Percentiles rank a stretch among this genome's conserved stretches.
phyloP scores from a whole-genome alignment of 2,113 vertebrate genomes.

The pig (Sus scrofa) region DNA sequence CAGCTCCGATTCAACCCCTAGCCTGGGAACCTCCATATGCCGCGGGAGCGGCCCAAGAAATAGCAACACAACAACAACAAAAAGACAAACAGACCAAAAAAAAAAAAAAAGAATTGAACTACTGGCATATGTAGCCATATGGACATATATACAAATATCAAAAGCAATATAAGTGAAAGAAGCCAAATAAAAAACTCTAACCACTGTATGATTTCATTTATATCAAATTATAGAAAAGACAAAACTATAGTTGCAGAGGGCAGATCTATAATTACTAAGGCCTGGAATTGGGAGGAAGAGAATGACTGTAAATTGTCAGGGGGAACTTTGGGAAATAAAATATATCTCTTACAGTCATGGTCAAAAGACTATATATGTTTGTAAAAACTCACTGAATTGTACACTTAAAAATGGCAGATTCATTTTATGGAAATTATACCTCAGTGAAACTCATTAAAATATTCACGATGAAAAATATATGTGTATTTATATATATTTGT shows the following conservation, averaged over 20 bases:
- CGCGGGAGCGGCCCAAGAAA: too few species aligned
- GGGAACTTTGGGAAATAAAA: not conserved
- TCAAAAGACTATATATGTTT: not conserved
- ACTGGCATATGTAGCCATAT: constrained; percentile 13
- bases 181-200: not conserved
- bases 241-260: not conserved
- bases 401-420: not conserved
- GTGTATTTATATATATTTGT: not conserved
- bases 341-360: not conserved
- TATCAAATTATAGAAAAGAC: not conserved
- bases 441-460: not conserved
- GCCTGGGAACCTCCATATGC: too few species aligned
- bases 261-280: not conserved
- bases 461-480: not conserved
- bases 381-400: not conserved
- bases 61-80: too few species aligned
- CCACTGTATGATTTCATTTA: not conserved
- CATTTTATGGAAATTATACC: not conserved
- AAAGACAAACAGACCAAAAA: too few species aligned
- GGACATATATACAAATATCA: not conserved
- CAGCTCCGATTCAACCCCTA: too few species aligned
- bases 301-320: not conserved
- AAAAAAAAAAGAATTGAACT: not conserved
- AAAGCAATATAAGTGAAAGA: not conserved
- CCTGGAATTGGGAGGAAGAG: not conserved